Evolutionary conservation across 2,797 vertebrate species (phyloP), one percentile per base, ranked within the genome.

Genomic region (Notoglanidium macrostoma): DNA sequence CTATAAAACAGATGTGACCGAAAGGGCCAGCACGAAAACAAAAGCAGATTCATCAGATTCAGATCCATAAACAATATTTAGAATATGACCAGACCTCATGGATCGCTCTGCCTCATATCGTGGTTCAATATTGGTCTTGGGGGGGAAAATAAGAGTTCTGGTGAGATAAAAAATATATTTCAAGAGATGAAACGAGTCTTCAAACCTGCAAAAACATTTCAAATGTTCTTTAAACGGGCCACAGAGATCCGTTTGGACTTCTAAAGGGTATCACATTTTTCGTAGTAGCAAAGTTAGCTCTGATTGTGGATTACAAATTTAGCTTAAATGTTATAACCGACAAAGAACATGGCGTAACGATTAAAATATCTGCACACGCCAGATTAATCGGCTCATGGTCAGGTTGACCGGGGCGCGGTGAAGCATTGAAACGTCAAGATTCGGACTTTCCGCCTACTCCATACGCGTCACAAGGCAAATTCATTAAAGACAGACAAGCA

Each of bases 1-100:
- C 87, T 83, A 81, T 84, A 86, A 73, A 82, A 54, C 65, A 86
- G 82, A 89, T 84, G 84, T 59, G 70, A 79, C 78, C 2, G 40
- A 84, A 32, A 55, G 12, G 59, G 29, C 59, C 67, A 26, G 78
- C 55, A 40, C 55, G 23, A 61, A 44, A 61, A 61, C 57, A 78
- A 78, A 15, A 80, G 21, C 19, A 8, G 63, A 65, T 67, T 77
- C 29, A 84, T 87, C 84, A 86, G 57, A 82, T 68, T 40, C 46
- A 1, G 57, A 65, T 82, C 79, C 79, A 82, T 44, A 46, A 46
- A 29, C 79, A 82, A 82, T 82, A 82, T 65, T 82, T 82, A 21
- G 59, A 65, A 11, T 29, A 65, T 54, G 79, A 63, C 7, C 29
- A 29, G 59, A 82, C 17, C 59, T 82, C 12, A 19, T 5, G n/a